Evolutionary conservation across 1,140 invertebrate genomes (phyloP).

Genomic region (Parasteatoda tepidariorum): DNA sequence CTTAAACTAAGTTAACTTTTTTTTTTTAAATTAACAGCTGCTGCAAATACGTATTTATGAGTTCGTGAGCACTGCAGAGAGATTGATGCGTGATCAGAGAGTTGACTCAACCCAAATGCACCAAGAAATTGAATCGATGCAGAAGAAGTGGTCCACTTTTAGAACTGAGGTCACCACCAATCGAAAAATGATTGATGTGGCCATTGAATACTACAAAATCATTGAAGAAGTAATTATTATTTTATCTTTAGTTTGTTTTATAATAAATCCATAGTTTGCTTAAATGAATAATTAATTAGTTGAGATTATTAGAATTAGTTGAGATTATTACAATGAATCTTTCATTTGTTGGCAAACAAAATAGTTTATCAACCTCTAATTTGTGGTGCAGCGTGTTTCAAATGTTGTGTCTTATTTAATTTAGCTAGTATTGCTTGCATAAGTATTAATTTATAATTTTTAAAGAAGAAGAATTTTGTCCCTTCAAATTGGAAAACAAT

Average conservation of each 20-base stretch:
- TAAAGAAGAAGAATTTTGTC: no score
- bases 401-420: no score
- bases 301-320: no score
- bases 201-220: slow-evolving; percentile 73
- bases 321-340: no score
- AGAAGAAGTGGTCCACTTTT: slow-evolving; percentile 80
- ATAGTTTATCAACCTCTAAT: no score
- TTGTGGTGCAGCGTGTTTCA: no score
- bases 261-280: slow-evolving; percentile 34
- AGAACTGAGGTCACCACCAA: slow-evolving; percentile 78
- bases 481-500: no score
- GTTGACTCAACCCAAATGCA: slow-evolving; percentile 74
- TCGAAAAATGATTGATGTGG: slow-evolving; percentile 72
- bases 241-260: background rate
- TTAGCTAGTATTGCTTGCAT: no score
- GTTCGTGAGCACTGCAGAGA: slow-evolving; percentile 78
- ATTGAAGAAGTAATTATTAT: slow-evolving; percentile 72
- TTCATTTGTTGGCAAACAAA: no score
- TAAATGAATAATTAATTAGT: no score
- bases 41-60: slow-evolving; percentile 79
- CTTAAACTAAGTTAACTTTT: no score
- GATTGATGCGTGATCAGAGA: slow-evolving; percentile 74
- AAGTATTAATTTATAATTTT: no score
- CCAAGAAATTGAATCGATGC: slow-evolving; percentile 76
- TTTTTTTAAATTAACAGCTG: slow-evolving; percentile 68